Evolutionary conservation across 2,113 vertebrate species (phyloP), one percentile per base, ranked within the genome.

Genomic region (Periophthalmus modestus): DNA sequence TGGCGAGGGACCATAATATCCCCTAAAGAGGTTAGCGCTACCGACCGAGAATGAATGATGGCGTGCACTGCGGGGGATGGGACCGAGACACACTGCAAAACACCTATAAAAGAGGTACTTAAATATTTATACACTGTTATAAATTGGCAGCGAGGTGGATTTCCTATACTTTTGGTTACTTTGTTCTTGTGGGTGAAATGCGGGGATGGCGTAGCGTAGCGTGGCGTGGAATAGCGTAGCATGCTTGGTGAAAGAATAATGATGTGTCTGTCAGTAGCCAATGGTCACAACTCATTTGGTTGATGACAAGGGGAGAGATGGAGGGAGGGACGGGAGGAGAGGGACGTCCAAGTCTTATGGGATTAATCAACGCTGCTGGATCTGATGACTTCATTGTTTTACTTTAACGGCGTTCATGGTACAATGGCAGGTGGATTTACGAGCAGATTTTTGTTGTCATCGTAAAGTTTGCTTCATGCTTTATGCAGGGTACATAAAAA

Each of bases 11-110:
- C 84, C 69, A 74, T 82, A 79, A 86, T 87, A 88, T 69, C 71
- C 89, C 86, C 89, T 92, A 90, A 92, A 89, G 85, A 87, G 86
- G 87, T 91, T 92, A 90, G 36, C 43, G 85, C 78, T 78, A 82
- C 82, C 86, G 87, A 81, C 86, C 76, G 80, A 84, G 86, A 83
- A 82, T 78, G 79, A 87, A 84, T 75, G 79, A 78, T 72, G 67
- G 73, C 23, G 73, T 10, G 70, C 15, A 19, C 61, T 0, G 46
- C 48, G 86, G 88, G 80, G 85, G 85, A 72, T 55, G 85, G 77
- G 59, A 71, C 80, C 66, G 57, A 69, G 74, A 81, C 71, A 78
- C 66, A 74, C 78, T 55, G 58, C 23, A 62, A 77, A 82, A 75
- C 71, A 59, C 79, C 69, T 71, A 74, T 83, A 77, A 65, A 48